A percentile compares a stretch with the other conserved stretches of the same genome.
Evolutionary conservation across 2,888 invertebrate genomes (phyloP).

Genomic region (Agriotes lineatus): DNA sequence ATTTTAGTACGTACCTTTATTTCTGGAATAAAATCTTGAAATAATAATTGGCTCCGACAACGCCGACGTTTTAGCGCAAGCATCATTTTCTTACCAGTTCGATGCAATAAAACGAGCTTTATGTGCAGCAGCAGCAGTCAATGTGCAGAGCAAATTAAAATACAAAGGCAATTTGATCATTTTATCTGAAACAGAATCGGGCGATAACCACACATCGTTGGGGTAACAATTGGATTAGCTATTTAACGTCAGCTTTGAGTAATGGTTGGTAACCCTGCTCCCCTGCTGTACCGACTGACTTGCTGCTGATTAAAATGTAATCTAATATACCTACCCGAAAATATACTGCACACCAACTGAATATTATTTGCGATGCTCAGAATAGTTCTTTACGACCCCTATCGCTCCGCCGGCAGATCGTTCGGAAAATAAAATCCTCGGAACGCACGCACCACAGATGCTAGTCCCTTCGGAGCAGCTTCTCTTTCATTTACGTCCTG

Average conservation of each 20-base stretch:
- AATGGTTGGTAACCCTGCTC: slow-evolving; percentile 65
- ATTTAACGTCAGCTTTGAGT: slow-evolving; percentile 68
- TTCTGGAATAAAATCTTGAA: too few relatives aligned
- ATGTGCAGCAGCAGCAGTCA: slow-evolving; percentile 9
- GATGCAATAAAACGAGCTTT: neutral
- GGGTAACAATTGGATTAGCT: slow-evolving; percentile 68
- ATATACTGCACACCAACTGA: slow-evolving; percentile 55
- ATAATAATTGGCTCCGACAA: too few relatives aligned
- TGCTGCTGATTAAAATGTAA: slow-evolving; percentile 69
- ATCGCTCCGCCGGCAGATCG: neutral
- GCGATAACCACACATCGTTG: slow-evolving; percentile 66
- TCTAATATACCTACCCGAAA: slow-evolving; percentile 67
- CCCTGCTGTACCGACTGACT: slow-evolving; percentile 56
- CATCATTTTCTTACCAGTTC: neutral
- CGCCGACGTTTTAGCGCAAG: neutral
- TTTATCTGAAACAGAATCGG: slow-evolving; percentile 58
- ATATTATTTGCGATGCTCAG: slow-evolving; percentile 41
- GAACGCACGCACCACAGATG: too few relatives aligned
- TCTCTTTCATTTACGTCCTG: too few relatives aligned
- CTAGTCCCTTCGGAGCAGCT: too few relatives aligned
- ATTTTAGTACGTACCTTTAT: too few relatives aligned
- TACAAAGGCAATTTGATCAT: slow-evolving; percentile 46
- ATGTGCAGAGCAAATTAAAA: slow-evolving; percentile 42
- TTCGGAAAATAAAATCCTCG: neutral
- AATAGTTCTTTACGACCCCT: slow-evolving; percentile 38